Evolutionary conservation across 2,113 vertebrate species (phyloP), one percentile per base, ranked within the genome.

Genomic region (Oreotrochilus melanogaster): DNA sequence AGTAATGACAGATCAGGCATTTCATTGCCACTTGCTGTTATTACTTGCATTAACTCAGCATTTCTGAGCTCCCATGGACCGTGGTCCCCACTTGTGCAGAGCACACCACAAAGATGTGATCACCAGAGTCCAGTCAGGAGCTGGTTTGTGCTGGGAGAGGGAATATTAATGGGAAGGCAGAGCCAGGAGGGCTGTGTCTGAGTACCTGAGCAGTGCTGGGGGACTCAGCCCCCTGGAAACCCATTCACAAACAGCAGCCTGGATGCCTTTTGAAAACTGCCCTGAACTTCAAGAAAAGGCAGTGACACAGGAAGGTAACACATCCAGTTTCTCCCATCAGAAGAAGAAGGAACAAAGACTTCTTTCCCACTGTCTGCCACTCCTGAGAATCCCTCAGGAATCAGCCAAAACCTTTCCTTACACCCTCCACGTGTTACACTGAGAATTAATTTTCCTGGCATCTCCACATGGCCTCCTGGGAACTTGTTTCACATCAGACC

Each of bases 11-110:
- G 60, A 53, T 47, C 19, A 54, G 74, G 60, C 31, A 56, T 67
- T 88, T 86, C 1, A 1, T 56, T 82, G 81, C 84, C 74, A 75
- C 1, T 30, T 57, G 39, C 42, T 82, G 54, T 13, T 22, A 23
- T 35, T 62, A 45, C 47, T 61, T 56, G 28, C 45, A 76, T 42
- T 16, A 56, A 57, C n/a, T 9, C 14, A 57, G 7, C 66, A 18
- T 23, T 42, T 42, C 62, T 65, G 81, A 79, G 85, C 70, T 93
- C n/a, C 39, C 61, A 5, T 4, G 11, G 60, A n/a, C 78, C 1
- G 0, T 0, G 9, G 25, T 30, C 35, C 53, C 86, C 64, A 23
- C 50, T 2, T 39, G 85, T 2, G 2, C 1, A 2, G n/a, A 56
- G 42, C 88, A 35, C 50, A 43, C 25, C 57, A 45, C 2, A 15